Base-by-base conservation (phyloP, 37 sponge, comb jelly and placozoan species). In the Bolinopsis microptera region DNA sequence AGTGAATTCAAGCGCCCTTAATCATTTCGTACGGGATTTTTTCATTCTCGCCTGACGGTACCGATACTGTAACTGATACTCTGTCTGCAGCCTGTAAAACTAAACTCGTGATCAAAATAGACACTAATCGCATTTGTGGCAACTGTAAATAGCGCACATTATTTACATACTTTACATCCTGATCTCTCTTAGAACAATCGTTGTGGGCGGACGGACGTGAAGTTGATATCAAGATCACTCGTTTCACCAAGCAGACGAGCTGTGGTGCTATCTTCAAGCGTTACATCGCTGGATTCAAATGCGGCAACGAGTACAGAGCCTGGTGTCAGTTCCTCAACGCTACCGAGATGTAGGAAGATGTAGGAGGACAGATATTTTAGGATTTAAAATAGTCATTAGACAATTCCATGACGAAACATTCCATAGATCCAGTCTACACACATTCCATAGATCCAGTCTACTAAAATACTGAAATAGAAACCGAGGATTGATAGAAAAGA, bases 251-350 rank as follows among this genome's bases (percentile, higher is more conserved):
- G 25, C 38, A 36, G n/a, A 86, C 90, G 8, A 41, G 24, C 0
- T 86, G 90, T n/a, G 35, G 22, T 25, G 90, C 90, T 0, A 86
- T 38, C 90, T 86, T 36, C 90, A 86, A 86, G 61, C 38, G 25
- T 39, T 23, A 36, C 26, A 86, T 34, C 9, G 90, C 90, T n/a
- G 90, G 90, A 24, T 86, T 86, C 30, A 86, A 86, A 27, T 86
- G 90, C 39, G 61, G n/a, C 1, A 86, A 86, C 61, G 8, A n/a
- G 28, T 86, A 33, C 31, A 0, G 0, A 40, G 5, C 90, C 0
- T 86, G 90, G 90, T 86, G 90, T 86, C 13, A 86, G 61, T 28
- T 86, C 9, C 35, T 34, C 35, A 77, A 48, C 13, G 13, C 5
- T 13, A 13, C 13, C 9, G 61, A 48, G 61, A 48, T 48, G 61